Evolutionary conservation across 1,140 invertebrate species (phyloP), one percentile per base, ranked within the genome.

Genomic region (Vanessa atalanta): DNA sequence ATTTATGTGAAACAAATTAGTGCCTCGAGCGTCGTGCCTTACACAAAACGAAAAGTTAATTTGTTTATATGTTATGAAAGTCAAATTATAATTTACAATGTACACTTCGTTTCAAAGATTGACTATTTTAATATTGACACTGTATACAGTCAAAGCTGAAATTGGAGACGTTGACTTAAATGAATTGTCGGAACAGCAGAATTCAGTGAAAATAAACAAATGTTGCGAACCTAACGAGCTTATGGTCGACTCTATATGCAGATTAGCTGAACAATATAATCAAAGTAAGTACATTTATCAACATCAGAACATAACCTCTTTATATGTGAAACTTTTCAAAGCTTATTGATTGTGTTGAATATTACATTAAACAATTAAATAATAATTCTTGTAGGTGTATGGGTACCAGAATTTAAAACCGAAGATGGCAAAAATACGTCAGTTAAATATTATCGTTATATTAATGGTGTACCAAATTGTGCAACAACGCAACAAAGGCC

Each of bases 171-270:
- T 37, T 11, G 85, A 92, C 80, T 80, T 93, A 23, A 92, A 90
- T 48, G 90, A 91, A 69, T 70, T 92, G 70, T 88, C 90, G 5
- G 91, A 91, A 70, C 84, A 89, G 76, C 80, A 87, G 51, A 85
- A 92, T 71, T 77, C 79, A 8, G 87, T 95, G 57, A 86, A 89
- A 77, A 93, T 96, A 61, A 95, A 96, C 75, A 97, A 97, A 93
- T 97, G 97, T 86, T 97, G 97, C 89, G 95, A 96, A 82, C 86
- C 88, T 20, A 93, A 95, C 76, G 95, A 97, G 86, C 85, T 97
- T 43, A 94, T 96, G 79, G 85, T 96, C n/a, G 95, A 96, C 76
- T 92, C 91, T 50, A 87, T 90, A 70, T 97, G 96, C 86, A 94
- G 93, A 79, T 88, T 94, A 75, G 90, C 95, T 7, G 92, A 94